Evolutionary conservation across 2,113 vertebrate genomes (phyloP).

Genomic region (Vulpes lagopus): DNA sequence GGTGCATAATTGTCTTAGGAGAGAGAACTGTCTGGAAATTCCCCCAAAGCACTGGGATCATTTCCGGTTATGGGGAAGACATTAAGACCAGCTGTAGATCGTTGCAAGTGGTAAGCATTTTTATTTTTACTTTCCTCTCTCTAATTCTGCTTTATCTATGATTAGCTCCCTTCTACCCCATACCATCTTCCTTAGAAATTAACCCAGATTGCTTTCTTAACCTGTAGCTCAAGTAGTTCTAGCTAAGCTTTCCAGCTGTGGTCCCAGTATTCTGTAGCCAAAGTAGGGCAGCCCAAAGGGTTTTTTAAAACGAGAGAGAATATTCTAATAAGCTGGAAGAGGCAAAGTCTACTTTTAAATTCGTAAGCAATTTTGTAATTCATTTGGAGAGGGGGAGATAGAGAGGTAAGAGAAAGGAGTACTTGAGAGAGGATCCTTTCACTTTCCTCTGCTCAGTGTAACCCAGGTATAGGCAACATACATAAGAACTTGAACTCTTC

Average conservation of each 20-base stretch:
- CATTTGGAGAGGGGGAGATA: neutral
- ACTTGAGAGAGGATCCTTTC: neutral
- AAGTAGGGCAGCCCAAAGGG: constrained; percentile 15
- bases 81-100: neutral
- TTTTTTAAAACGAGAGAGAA: neutral
- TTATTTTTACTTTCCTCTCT: neutral
- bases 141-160: neutral
- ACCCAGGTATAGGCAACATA: neutral
- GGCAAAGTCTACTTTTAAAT: constrained; percentile 48
- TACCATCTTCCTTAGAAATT: neutral
- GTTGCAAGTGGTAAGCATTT: neutral
- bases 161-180: neutral
- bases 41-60: neutral
- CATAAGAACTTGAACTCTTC: constrained; percentile 52
- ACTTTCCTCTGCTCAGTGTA: neutral
- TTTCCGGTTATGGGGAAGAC: neutral
- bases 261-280: constrained; percentile 50
- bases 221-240: neutral
- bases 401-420: neutral
- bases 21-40: neutral
- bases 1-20: neutral
- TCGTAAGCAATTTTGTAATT: constrained; percentile 22
- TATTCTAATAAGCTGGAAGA: neutral
- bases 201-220: constrained; percentile 70
- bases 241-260: neutral